Evolutionary conservation across 1,140 invertebrate genomes (phyloP).

Genomic region (Pteromalus puparum): DNA sequence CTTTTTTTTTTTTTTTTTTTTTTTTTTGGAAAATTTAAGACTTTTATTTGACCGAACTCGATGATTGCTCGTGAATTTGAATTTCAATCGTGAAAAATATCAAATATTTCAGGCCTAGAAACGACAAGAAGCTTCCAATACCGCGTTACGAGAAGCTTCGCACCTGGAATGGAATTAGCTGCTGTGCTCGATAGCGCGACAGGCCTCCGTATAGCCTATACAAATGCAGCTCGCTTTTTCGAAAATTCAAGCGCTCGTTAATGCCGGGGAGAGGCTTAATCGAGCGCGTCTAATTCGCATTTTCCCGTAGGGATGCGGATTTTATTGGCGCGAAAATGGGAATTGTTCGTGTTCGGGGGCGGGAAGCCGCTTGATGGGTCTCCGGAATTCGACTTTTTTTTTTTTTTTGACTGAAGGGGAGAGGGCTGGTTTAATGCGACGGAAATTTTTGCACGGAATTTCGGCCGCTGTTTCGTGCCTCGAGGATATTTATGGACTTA

Average conservation of each 20-base stretch:
- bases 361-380: not conserved
- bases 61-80: not conserved
- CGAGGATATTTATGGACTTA: not conserved
- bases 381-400: not conserved
- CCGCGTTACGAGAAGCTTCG: not conserved
- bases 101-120: too few species aligned
- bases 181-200: constrained; percentile 1
- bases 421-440: not conserved
- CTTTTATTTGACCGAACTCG: too few species aligned
- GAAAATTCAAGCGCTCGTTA: not conserved
- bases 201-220: not conserved
- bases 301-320: constrained; percentile 14
- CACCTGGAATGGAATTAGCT: constrained; percentile 13
- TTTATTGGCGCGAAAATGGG: constrained; percentile 27
- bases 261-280: constrained; percentile 1
- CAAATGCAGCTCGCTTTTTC: not conserved
- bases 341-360: not conserved
- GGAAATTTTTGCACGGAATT: not conserved
- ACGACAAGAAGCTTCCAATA: too few species aligned
- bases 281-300: constrained; percentile 24
- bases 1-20: too few species aligned
- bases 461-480: not conserved
- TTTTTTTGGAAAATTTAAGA: not conserved
- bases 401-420: not conserved
- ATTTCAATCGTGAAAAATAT: not conserved